phyloP scores from a whole-genome alignment of 2,888 invertebrate species.

The Drosophila falleni region DNA sequence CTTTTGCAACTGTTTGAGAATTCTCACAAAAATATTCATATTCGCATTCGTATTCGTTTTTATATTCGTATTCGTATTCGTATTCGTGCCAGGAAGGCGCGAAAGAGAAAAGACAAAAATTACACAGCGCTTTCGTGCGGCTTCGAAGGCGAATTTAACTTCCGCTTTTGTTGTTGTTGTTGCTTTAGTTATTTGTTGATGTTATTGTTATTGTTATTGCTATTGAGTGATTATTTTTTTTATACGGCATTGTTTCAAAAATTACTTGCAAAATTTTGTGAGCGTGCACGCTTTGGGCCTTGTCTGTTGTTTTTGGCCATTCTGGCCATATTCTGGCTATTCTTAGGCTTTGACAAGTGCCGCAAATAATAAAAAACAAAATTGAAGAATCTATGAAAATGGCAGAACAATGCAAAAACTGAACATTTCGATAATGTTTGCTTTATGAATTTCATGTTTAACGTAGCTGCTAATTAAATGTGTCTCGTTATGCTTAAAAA shows the following conservation, averaged over 20 bases:
- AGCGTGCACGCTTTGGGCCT: constrained; percentile 61
- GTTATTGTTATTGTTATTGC: constrained; percentile 51
- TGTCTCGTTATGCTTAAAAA: constrained; percentile 46
- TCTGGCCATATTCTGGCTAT: constrained; percentile 43
- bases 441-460: constrained; percentile 31
- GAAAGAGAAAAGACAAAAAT: constrained; percentile 64
- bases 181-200: constrained; percentile 55
- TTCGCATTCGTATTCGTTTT: constrained; percentile 50
- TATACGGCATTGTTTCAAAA: constrained; percentile 65
- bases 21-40: constrained; percentile 66
- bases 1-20: constrained; percentile 72
- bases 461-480: constrained; percentile 38
- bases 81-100: constrained; percentile 79
- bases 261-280: constrained; percentile 56
- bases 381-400: constrained; percentile 13
- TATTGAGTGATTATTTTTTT: constrained; percentile 74
- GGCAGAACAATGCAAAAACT: constrained; percentile 41
- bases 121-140: constrained; percentile 77
- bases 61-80: constrained; percentile 33
- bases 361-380: constrained; percentile 31
- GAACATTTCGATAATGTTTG: constrained; percentile 42
- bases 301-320: constrained; percentile 35
- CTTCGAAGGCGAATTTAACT: constrained; percentile 55
- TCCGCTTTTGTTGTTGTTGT: constrained; percentile 67
- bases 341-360: constrained; percentile 71